Conservation (phyloP, 2,888 invertebrate genomes). For the Nomada ferruginata region DNA sequence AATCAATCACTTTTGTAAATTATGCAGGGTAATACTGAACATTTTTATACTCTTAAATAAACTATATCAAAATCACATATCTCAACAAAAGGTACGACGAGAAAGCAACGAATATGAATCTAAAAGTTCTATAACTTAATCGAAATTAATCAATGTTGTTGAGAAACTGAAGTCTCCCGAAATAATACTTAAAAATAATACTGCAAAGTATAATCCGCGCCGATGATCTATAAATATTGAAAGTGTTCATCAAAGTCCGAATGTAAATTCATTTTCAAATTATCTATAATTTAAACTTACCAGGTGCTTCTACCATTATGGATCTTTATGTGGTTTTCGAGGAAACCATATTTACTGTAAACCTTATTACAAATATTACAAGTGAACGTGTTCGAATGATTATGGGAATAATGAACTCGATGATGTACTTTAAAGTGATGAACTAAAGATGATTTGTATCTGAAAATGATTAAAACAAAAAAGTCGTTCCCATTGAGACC, state of each 20-base stretch:
- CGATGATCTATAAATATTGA: conserved; percentile 16
- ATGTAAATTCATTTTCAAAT: neutral
- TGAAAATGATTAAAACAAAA: conserved; percentile 40
- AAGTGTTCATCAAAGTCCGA: neutral
- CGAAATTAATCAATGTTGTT: neutral
- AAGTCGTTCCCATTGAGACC: neutral
- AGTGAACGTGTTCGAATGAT: conserved; percentile 16
- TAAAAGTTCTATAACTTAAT: conserved; percentile 7
- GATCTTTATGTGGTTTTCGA: conserved; percentile 50
- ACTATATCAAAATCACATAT: conserved; percentile 4
- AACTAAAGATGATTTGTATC: conserved; percentile 60
- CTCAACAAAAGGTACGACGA: neutral
- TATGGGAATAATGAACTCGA: neutral
- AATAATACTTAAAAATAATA: neutral
- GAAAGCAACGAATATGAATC: neutral
- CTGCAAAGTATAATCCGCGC: neutral
- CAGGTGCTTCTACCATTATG: conserved; percentile 32
- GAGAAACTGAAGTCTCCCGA: neutral
- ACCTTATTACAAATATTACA: conserved; percentile 57
- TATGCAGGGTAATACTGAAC: neutral
- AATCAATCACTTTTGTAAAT: neutral
- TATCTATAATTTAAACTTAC: conserved; percentile 19
- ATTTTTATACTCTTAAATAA: neutral
- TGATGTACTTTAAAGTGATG: conserved; percentile 55
- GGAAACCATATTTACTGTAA: conserved; percentile 56